Conservation (phyloP, 1,140 invertebrate species). For the Dendrolimus kikuchii region DNA sequence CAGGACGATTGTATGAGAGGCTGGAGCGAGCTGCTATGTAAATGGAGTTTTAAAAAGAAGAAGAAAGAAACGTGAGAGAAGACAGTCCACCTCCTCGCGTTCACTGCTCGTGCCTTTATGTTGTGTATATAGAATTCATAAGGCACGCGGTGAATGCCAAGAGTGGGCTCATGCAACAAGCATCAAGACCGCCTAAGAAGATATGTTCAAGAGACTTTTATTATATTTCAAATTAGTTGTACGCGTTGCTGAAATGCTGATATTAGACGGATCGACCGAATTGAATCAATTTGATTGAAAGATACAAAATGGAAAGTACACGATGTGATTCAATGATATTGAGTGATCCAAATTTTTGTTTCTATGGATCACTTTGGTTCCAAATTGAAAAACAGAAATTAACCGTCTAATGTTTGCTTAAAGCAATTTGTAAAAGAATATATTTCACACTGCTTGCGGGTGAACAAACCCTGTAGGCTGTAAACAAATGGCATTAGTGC, state of each 20-base stretch:
- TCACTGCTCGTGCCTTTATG: slow-evolving; percentile 91
- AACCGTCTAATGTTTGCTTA: too few relatives aligned
- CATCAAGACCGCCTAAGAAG: slow-evolving; percentile 2
- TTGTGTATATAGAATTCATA: slow-evolving; percentile 82
- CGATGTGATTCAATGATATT: too few relatives aligned
- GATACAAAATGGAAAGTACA: too few relatives aligned
- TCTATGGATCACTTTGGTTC: too few relatives aligned
- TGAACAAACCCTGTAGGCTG: too few relatives aligned
- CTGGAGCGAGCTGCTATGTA: not conserved
- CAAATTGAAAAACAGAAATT: too few relatives aligned
- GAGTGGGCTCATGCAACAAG: slow-evolving; percentile 79
- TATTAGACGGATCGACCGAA: too few relatives aligned
- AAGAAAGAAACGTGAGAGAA: slow-evolving; percentile 23
- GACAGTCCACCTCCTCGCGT: slow-evolving; percentile 61
- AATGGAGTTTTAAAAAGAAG: slow-evolving; percentile 16
- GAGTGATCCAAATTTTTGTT: too few relatives aligned
- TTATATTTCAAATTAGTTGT: not conserved
- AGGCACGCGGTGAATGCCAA: slow-evolving; percentile 98
- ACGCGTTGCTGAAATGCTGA: not conserved
- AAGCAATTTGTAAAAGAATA: too few relatives aligned
- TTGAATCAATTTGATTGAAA: too few relatives aligned
- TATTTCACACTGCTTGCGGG: too few relatives aligned
- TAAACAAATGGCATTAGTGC: too few relatives aligned
- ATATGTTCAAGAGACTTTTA: not conserved
- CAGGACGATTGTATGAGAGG: not conserved